Evolutionary conservation across 92 coral and sea anemone genomes (phyloP).

Genomic region (Porites lobata): DNA sequence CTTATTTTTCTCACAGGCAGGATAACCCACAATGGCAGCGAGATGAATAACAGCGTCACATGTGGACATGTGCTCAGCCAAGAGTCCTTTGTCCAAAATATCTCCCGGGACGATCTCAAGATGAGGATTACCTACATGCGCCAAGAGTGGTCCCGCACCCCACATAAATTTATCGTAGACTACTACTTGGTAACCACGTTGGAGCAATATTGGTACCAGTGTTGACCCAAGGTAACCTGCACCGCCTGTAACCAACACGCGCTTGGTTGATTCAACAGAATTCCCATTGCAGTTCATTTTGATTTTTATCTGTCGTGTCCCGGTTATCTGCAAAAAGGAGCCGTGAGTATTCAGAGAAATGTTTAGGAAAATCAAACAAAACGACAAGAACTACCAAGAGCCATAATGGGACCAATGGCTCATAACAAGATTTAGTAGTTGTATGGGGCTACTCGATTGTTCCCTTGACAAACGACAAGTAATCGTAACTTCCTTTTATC

Average conservation of each 20-base stretch:
- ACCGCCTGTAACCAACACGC: constrained; percentile 91
- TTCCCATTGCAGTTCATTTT: constrained; percentile 13
- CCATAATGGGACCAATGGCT: too few species aligned
- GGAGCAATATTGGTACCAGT: constrained; percentile 88
- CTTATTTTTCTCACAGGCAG: constrained; percentile 93
- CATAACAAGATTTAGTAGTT: too few species aligned
- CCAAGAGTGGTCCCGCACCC: constrained; percentile 81
- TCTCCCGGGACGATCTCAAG: constrained; percentile 84
- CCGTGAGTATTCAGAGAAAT: too few species aligned
- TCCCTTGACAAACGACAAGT: too few species aligned
- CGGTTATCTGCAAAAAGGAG: too few species aligned
- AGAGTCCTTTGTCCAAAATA: constrained; percentile 73
- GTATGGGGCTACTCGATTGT: too few species aligned
- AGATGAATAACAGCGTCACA: constrained; percentile 85
- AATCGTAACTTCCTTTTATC: too few species aligned
- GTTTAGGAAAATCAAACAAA: too few species aligned
- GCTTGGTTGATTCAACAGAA: constrained; percentile 4
- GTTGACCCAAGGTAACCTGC: constrained; percentile 97
- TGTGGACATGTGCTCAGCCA: constrained; percentile 62
- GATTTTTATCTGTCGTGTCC: too few species aligned
- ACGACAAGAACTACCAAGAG: too few species aligned
- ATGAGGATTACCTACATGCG: constrained; percentile 67
- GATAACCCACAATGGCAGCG: constrained; percentile 96
- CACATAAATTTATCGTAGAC: constrained; percentile 88
- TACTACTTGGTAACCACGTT: constrained; percentile 73